Conservation (phyloP, 2,888 invertebrate genomes). For the Gymnocheta viridis region DNA sequence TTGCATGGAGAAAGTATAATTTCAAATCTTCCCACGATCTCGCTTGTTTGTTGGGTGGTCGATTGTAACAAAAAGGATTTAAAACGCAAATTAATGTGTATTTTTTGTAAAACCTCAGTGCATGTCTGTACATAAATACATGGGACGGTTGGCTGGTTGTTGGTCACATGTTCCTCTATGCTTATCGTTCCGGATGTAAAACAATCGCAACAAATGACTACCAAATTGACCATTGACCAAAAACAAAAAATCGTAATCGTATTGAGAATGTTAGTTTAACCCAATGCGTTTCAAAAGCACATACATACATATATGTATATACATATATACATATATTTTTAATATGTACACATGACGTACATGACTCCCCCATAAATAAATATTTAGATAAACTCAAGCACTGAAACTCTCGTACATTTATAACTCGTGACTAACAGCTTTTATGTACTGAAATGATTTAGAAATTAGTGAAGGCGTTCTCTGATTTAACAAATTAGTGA, state of each 20-base stretch:
- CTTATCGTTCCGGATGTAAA: conserved; percentile 73
- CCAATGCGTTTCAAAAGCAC: conserved; percentile 8
- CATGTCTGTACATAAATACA: background rate
- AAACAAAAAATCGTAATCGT: conserved; percentile 1
- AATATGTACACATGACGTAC: background rate
- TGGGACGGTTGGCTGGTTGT: conserved; percentile 2
- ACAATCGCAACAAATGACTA: conserved; percentile 75
- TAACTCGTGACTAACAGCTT: background rate
- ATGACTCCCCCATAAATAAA: conserved; percentile 6
- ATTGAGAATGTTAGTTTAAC: conserved; percentile 6
- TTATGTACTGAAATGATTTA: background rate
- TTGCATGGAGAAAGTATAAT: too few relatives aligned
- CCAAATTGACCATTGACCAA: conserved; percentile 69
- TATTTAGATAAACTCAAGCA: conserved; percentile 29
- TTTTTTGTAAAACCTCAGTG: background rate
- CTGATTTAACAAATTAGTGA: background rate
- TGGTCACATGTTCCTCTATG: background rate
- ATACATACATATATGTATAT: too few relatives aligned
- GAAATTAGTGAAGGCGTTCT: background rate
- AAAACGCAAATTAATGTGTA: background rate
- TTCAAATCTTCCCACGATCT: too few relatives aligned
- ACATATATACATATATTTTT: too few relatives aligned
- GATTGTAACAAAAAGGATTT: background rate
- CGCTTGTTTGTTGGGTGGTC: background rate
- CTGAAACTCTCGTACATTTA: background rate